Evolutionary conservation across 2,113 vertebrate genomes (phyloP), one percentile per base, ranked within the genome.

Genomic region (Myrmophylax atrothorax): DNA sequence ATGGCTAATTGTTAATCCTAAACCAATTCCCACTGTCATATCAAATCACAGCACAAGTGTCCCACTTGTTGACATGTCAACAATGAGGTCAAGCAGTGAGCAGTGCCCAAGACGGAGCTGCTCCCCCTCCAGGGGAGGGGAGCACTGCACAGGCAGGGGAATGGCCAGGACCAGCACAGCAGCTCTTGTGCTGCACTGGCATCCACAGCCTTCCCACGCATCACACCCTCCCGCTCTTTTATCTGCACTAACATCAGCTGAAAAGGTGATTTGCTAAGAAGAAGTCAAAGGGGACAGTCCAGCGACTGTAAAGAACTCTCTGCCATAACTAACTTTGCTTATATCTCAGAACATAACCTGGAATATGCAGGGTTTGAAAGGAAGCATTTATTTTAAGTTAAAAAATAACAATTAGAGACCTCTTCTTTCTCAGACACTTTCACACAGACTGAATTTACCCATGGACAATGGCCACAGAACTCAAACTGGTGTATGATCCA

Each of bases 31-130:
- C 73, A 75, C 60, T 50, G 83, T 42, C 44, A 9, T 81, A 73
- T 46, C 76, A 76, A 84, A 90, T 59, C 72, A 64, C 3, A 3
- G 38, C 64, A 44, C 22, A 84, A 35, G 40, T 58, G 52, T 20
- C 92, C 68, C 83, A 92, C 86, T 92, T 93, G 90, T 82, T 95
- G 89, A 75, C 88, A 90, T 76, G 72, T 69, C 86, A 95, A 78
- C 92, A 84, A 35, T 0, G 31, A 93, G 93, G 90, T 93, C 92
- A 94, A 84, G 83, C 69, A 84, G 40, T 10, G 76, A 93, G 64
- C 47, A 82, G 49, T 4, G 17, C 68, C 73, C 53, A 52, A 69
- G 90, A 68, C 66, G 9, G n/a, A 95, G 44, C 49, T 66, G 53
- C 62, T 75, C 33, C 40, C 37, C 58, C 80, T 79, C 73, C 91